Base-by-base conservation (phyloP, 2,113 vertebrate genomes). In the Callipepla squamata region DNA sequence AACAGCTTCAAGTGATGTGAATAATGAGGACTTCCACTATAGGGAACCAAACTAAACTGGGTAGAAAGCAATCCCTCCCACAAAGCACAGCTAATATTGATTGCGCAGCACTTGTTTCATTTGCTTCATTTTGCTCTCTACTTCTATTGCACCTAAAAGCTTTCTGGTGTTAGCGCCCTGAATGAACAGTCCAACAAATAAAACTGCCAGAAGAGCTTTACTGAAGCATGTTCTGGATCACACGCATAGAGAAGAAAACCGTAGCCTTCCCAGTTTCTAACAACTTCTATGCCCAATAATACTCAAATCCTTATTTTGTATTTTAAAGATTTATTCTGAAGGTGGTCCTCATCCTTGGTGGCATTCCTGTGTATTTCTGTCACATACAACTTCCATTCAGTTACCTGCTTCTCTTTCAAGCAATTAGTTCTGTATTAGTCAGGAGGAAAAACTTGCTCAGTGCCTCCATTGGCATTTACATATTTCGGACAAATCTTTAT, bases 141-240 rank as follows among this genome's bases (percentile, higher is more conserved):
- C 38, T 82, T 42, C 36, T 59, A 6, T 13, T 11, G 25, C 8
- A 50, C 21, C 25, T 63, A 53, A 51, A 0, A 0, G 6, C 25
- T 73, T 58, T 51, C 53, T 57, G 50, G 4, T 23, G 10, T 28
- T 0, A 0, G 15, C 42, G 68, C 7, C 36, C 69, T 62, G 36
- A 20, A 7, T 15, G 30, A 78, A n/a, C 11, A 17, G 10, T 9
- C 58, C 76, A n/a, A 62, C 63, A 38, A 22, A 57, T 3, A 34
- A 25, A 85, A 30, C 44, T 73, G 59, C 12, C 22, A 36, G 48
- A 50, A 36, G 15, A 73, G 50, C 44, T 15, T 22, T 32, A 40
- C 32, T 18, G 34, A 73, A 9, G 8, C 4, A 13, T 0, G 1
- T 53, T 59, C 26, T 32, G 18, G 69, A 20, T 50, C 34, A 59